Percentiles rank a stretch among this genome's conserved stretches.
Conservation (phyloP, 1,140 invertebrate species). For the Helicoverpa armigera region DNA sequence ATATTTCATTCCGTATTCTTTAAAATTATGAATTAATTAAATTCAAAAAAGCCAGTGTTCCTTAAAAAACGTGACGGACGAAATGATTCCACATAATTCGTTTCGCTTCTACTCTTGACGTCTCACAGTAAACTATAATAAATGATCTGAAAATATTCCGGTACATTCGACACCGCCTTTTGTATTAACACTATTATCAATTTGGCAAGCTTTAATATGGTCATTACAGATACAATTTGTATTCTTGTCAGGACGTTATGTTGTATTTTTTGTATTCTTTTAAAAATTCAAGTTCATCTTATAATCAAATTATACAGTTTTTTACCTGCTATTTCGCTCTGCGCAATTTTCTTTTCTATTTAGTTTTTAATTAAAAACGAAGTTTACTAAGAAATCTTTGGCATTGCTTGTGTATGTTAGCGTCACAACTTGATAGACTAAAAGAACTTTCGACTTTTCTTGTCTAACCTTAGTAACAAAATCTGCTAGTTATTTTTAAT, state of each 20-base stretch:
- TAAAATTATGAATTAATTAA: constrained; percentile 15
- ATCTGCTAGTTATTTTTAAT: no score
- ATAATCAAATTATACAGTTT: constrained; percentile 37
- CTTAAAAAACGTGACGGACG: constrained; percentile 35
- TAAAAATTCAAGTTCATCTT: constrained; percentile 15
- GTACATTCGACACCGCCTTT: constrained; percentile 64
- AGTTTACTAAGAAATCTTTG: no score
- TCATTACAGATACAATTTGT: constrained; percentile 64
- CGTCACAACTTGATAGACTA: no score
- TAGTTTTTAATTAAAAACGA: no score
- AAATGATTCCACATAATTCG: constrained; percentile 72
- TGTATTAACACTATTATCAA: constrained; percentile 83
- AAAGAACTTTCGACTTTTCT: no score
- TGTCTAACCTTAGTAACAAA: no score
- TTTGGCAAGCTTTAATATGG: constrained; percentile 80
- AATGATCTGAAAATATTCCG: constrained; percentile 77
- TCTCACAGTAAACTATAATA: constrained; percentile 67
- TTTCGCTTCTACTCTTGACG: constrained; percentile 67
- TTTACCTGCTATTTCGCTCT: not conserved
- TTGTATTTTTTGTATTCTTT: constrained; percentile 17
- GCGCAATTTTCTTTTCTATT: no score
- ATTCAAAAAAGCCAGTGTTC: not conserved
- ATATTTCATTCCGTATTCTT: not conserved
- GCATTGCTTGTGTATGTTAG: no score
- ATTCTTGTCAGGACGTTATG: not conserved